phyloP scores from a whole-genome alignment of 2,888 invertebrate species.

The Chaetogeoica ovagalla region DNA sequence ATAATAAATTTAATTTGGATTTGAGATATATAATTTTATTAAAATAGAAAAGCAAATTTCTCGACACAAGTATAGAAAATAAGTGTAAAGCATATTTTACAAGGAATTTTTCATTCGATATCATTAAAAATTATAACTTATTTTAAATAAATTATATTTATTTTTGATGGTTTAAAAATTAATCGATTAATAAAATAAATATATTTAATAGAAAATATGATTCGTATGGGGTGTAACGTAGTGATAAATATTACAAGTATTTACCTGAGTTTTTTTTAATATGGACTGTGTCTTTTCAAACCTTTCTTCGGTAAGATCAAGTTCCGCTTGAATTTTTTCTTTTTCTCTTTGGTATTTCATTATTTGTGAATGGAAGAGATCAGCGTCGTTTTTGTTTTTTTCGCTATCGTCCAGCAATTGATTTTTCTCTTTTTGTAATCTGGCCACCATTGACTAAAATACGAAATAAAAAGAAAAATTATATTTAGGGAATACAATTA shows the following conservation, averaged over 20 bases:
- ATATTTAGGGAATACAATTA: background rate
- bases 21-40: no score
- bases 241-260: background rate
- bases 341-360: conserved; percentile 81
- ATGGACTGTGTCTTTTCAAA: conserved; percentile 84
- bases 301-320: conserved; percentile 82
- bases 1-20: no score
- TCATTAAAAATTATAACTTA: no score
- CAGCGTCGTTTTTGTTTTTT: conserved; percentile 78
- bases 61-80: no score
- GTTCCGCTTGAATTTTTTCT: conserved; percentile 81
- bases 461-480: conserved; percentile 52
- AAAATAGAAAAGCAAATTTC: no score
- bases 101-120: no score
- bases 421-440: conserved; percentile 88
- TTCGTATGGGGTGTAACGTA: background rate
- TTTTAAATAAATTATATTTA: no score
- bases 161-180: no score
- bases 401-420: conserved; percentile 78
- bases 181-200: no score
- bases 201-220: background rate
- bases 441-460: conserved; percentile 70
- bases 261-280: conserved; percentile 80
- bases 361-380: conserved; percentile 78
- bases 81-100: no score